Conservation (phyloP, 1,140 invertebrate genomes). For the Papilio machaon region DNA sequence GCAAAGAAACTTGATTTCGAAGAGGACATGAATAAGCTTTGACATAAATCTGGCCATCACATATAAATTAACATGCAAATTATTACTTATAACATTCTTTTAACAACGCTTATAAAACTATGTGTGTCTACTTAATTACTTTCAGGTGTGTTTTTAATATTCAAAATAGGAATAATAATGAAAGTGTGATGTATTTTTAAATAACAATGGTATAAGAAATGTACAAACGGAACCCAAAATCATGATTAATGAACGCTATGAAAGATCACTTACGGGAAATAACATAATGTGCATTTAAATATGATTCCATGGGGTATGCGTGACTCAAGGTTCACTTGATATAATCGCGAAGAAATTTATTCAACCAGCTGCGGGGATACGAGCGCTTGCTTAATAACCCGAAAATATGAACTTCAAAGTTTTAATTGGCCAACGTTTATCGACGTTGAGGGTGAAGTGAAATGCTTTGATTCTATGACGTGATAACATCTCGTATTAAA, state of each 20-base stretch:
- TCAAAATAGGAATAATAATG: too few relatives aligned
- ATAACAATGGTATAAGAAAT: not conserved
- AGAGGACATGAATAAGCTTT: too few relatives aligned
- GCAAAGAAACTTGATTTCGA: too few relatives aligned
- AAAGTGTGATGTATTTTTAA: not conserved
- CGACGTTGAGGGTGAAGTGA: slow-evolving; percentile 53
- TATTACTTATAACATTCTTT: too few relatives aligned
- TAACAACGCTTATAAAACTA: too few relatives aligned
- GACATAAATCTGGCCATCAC: too few relatives aligned
- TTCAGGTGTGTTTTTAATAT: too few relatives aligned
- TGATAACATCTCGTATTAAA: slow-evolving; percentile 32
- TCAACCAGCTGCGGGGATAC: slow-evolving; percentile 43
- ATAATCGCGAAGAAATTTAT: slow-evolving; percentile 70
- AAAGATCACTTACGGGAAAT: slow-evolving; percentile 64
- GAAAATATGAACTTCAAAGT: slow-evolving; percentile 72
- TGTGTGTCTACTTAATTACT: too few relatives aligned
- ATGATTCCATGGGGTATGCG: slow-evolving; percentile 62
- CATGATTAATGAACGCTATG: slow-evolving; percentile 47
- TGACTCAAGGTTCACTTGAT: slow-evolving; percentile 63
- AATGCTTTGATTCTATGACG: slow-evolving; percentile 29
- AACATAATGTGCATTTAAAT: slow-evolving; percentile 71
- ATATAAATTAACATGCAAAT: too few relatives aligned
- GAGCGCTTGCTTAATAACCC: slow-evolving; percentile 65
- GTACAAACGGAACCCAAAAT: slow-evolving; percentile 44
- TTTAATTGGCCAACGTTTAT: slow-evolving; percentile 72